Conservation (phyloP, 2,888 invertebrate species). For the Celastrina argiolus region DNA sequence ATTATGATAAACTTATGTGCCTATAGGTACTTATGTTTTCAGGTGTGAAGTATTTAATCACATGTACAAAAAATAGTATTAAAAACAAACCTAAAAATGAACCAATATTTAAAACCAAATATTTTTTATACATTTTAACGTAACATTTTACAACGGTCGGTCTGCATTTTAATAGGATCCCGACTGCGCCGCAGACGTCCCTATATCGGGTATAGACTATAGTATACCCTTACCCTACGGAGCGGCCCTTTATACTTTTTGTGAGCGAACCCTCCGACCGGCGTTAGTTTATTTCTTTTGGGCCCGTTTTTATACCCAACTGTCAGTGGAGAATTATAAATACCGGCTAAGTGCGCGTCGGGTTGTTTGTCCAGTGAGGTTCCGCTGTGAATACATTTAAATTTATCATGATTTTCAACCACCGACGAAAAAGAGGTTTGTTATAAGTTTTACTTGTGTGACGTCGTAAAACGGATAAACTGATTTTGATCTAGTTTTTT, state of each 20-base stretch:
- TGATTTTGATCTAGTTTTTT: no score
- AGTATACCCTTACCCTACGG: conserved; percentile 44
- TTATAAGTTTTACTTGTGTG: no score
- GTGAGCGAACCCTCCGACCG: conserved; percentile 39
- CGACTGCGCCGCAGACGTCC: conserved; percentile 48
- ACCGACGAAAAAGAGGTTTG: no score
- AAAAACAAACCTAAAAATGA: not conserved
- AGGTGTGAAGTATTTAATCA: no score
- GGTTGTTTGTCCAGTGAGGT: not conserved
- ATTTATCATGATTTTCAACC: no score
- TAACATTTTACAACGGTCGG: not conserved
- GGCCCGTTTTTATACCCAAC: conserved; percentile 38
- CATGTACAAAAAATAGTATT: no score
- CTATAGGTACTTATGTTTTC: no score
- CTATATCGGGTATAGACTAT: conserved; percentile 27
- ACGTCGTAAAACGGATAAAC: no score
- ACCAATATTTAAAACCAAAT: not conserved
- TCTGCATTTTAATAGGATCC: conserved; percentile 36
- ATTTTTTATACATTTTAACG: not conserved
- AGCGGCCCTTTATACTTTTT: conserved; percentile 61
- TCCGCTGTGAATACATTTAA: no score
- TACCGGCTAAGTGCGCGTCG: not conserved
- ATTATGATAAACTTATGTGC: no score
- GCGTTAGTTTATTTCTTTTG: conserved; percentile 34
- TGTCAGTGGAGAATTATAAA: conserved; percentile 10